These are phyloP conservation scores for Radopholus similis DNA, from an alignment of 1,140 invertebrate genomes.

Conservation along the genomic window DNA sequence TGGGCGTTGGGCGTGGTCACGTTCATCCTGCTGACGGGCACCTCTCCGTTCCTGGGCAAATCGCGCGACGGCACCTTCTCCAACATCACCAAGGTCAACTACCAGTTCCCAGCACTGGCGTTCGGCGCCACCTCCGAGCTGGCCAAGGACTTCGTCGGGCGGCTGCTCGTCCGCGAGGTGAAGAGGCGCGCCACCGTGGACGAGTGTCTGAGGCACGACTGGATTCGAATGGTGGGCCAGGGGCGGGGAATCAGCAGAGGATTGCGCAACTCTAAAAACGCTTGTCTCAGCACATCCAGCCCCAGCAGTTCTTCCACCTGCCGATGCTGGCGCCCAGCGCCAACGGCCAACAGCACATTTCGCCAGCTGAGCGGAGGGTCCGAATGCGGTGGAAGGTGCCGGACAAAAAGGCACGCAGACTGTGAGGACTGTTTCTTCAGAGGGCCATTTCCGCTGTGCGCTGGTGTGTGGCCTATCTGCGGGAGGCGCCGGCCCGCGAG, in stretches of 20 bases:
- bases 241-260: background rate
- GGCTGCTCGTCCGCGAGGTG: slow-evolving; percentile 64
- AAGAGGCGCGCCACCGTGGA: slow-evolving; percentile 67
- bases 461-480: slow-evolving; percentile 14
- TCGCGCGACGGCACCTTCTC: slow-evolving; percentile 66
- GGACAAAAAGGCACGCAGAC: too few species aligned
- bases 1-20: slow-evolving; percentile 64
- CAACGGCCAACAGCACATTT: background rate
- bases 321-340: background rate
- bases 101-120: slow-evolving; percentile 65
- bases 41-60: slow-evolving; percentile 67
- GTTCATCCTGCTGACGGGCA: slow-evolving; percentile 65
- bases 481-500: background rate
- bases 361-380: background rate
- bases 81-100: slow-evolving; percentile 66
- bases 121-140: slow-evolving; percentile 63
- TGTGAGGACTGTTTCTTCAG: background rate
- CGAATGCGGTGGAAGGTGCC: background rate
- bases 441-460: background rate
- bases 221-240: slow-evolving; percentile 65
- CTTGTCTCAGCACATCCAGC: background rate
- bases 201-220: slow-evolving; percentile 69
- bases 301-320: background rate
- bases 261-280: background rate
- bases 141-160: slow-evolving; percentile 67